These are phyloP conservation scores for Coleophora deauratella DNA, from an alignment of 2,888 invertebrate genomes.

Conservation along the genomic window DNA sequence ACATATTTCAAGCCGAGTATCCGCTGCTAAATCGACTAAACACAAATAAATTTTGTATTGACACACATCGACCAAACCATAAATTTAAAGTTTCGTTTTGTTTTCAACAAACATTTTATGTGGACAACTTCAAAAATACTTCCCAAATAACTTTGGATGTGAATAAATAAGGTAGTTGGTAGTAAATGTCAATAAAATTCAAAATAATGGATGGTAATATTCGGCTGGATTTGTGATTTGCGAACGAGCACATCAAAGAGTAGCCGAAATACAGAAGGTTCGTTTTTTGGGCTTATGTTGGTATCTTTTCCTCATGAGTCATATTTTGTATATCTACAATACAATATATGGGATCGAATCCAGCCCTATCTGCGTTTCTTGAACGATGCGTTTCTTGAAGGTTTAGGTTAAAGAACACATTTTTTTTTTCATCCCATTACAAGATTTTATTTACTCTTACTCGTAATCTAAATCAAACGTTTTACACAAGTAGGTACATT, in stretches of 20 bases:
- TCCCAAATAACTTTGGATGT: constrained; percentile 65
- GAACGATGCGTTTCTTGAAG: too few relatives aligned
- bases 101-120: constrained; percentile 67
- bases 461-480: too few relatives aligned
- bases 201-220: constrained; percentile 72
- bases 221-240: constrained; percentile 60
- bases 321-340: too few relatives aligned
- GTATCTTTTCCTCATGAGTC: too few relatives aligned
- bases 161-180: constrained; percentile 68
- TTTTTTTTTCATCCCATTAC: too few relatives aligned
- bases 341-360: too few relatives aligned
- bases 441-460: too few relatives aligned
- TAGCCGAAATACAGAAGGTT: constrained; percentile 27
- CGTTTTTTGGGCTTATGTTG: too few relatives aligned
- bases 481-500: too few relatives aligned
- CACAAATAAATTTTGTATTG: constrained; percentile 68
- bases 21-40: constrained; percentile 52
- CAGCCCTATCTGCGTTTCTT: too few relatives aligned
- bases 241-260: constrained; percentile 60
- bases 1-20: constrained; percentile 48
- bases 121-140: constrained; percentile 61
- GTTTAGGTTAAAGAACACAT: too few relatives aligned
- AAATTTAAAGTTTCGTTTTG: constrained; percentile 63
- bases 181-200: constrained; percentile 73
- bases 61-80: constrained; percentile 63